Conservation (phyloP, 2,888 invertebrate genomes). For the Eubasilissa splendida region DNA sequence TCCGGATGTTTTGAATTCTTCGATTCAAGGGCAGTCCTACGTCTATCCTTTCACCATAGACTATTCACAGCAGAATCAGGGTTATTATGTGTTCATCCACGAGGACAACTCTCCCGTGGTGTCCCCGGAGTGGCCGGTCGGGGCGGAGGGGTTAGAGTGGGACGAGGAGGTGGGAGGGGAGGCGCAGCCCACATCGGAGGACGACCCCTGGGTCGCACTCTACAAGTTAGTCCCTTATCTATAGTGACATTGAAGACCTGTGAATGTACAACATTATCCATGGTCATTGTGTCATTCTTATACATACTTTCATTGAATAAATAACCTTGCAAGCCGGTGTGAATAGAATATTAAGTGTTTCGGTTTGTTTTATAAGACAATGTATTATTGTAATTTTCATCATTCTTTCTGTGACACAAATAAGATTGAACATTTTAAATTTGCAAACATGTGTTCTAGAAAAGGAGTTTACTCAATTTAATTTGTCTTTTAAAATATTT, state of each 20-base stretch:
- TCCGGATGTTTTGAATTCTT: background rate
- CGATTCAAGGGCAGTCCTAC: slow-evolving; percentile 38
- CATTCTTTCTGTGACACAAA: slow-evolving; percentile 56
- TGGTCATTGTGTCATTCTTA: no score
- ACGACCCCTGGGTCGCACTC: slow-evolving; percentile 72
- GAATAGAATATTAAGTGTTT: background rate
- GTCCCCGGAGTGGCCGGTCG: slow-evolving; percentile 48
- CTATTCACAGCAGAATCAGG: slow-evolving; percentile 56
- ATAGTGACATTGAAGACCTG: background rate
- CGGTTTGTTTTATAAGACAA: no score
- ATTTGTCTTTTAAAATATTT: no score
- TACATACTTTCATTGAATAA: no score
- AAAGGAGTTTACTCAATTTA: no score
- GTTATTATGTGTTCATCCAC: slow-evolving; percentile 57
- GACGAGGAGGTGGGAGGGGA: slow-evolving; percentile 80
- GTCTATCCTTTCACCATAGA: slow-evolving; percentile 55
- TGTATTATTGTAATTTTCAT: background rate
- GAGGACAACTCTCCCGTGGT: slow-evolving; percentile 51
- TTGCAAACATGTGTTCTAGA: no score
- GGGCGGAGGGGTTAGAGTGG: slow-evolving; percentile 82
- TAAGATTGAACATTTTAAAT: no score
- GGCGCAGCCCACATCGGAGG: slow-evolving; percentile 70
- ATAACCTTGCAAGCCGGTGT: no score
- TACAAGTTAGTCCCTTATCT: slow-evolving; percentile 65
- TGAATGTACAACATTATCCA: no score